phyloP scores from a whole-genome alignment of 2,888 invertebrate genomes.

The Latrodectus hesperus region DNA sequence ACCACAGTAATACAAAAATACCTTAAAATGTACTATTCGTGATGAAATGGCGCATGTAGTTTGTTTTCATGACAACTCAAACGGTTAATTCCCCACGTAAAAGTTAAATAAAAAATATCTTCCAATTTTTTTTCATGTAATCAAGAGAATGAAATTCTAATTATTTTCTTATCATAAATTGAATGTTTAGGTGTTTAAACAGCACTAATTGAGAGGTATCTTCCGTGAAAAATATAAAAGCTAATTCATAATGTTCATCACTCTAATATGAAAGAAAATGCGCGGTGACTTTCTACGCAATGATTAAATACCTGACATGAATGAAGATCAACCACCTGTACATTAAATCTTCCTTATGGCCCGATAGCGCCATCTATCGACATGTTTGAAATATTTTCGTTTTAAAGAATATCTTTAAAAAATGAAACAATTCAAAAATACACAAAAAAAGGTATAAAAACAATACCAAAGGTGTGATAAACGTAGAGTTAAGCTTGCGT shows the following conservation, averaged over 20 bases:
- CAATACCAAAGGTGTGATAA: background rate
- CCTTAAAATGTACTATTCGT: too few species aligned
- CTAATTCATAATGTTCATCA: background rate
- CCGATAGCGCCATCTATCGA: slow-evolving; percentile 20
- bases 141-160: background rate
- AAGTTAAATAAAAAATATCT: too few species aligned
- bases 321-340: slow-evolving; percentile 37
- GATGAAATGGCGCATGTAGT: too few species aligned
- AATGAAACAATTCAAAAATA: background rate
- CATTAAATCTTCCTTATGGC: background rate
- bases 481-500: background rate
- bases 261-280: background rate
- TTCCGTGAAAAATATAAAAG: background rate
- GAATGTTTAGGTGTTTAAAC: background rate
- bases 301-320: slow-evolving; percentile 22
- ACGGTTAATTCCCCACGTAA: too few species aligned
- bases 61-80: too few species aligned
- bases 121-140: too few species aligned
- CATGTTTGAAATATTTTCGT: background rate
- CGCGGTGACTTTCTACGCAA: background rate
- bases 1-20: too few species aligned
- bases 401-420: background rate
- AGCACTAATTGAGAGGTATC: background rate
- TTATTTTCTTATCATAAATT: background rate
- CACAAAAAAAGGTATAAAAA: background rate